Conservation (phyloP, 2,797 vertebrate species). For the Poecilia gillii region DNA sequence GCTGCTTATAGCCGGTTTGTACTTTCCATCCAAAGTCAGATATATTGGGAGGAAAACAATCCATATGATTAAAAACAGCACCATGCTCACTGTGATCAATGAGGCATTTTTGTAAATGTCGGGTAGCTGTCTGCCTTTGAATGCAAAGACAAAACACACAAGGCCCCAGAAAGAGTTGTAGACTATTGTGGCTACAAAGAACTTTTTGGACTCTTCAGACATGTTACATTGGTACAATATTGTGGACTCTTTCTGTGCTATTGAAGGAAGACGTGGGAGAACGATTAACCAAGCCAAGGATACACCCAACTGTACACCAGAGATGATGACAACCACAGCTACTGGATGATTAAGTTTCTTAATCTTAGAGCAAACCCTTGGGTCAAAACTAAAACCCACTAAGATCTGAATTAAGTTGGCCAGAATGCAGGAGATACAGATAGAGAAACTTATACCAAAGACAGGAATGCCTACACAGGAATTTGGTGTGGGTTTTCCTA, state of each 20-base stretch:
- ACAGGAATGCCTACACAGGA: slow-evolving; percentile 53
- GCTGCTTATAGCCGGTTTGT: slow-evolving; percentile 50
- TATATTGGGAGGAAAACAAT: slow-evolving; percentile 69
- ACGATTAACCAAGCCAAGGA: slow-evolving; percentile 56
- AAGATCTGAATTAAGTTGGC: slow-evolving; percentile 74
- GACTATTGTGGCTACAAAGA: slow-evolving; percentile 47
- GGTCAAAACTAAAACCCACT: slow-evolving; percentile 67
- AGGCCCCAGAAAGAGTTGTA: slow-evolving; percentile 61
- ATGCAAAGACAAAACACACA: slow-evolving; percentile 66
- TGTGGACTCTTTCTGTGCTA: accelerated
- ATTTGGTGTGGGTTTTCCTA: slow-evolving; percentile 25
- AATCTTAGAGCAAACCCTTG: slow-evolving; percentile 11
- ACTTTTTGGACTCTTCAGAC: accelerated
- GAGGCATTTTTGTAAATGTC: slow-evolving; percentile 74
- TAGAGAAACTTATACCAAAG: slow-evolving; percentile 63
- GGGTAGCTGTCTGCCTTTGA: slow-evolving; percentile 65
- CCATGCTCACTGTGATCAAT: slow-evolving; percentile 67
- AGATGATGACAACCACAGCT: slow-evolving; percentile 45
- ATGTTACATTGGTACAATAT: slow-evolving; percentile 46
- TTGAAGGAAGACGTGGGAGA: accelerated
- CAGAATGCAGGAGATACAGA: slow-evolving; percentile 75
- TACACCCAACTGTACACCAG: slow-evolving; percentile 58
- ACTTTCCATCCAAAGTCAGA: slow-evolving; percentile 25
- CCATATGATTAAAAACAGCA: slow-evolving; percentile 73
- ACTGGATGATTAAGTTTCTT: slow-evolving; percentile 59